These are phyloP conservation scores for Chiridota heheva DNA, from an alignment of 35 echinoderm and acorn worm species.

Conservation along the genomic window DNA sequence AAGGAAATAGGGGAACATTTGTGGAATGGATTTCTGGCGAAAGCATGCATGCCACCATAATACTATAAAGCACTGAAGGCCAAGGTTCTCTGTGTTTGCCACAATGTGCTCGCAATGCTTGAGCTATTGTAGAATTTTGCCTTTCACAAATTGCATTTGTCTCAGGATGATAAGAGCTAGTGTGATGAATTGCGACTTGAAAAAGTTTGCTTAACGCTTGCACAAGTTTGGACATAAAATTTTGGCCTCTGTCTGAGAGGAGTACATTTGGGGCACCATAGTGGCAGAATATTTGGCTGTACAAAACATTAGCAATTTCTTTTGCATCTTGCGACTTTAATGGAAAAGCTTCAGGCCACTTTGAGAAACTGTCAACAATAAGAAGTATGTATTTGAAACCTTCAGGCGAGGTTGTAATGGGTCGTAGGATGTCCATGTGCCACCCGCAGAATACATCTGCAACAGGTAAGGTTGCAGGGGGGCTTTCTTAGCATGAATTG, in stretches of 20 bases:
- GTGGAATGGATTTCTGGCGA: slow-evolving; percentile 56
- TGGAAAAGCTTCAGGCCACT: slow-evolving; percentile 7
- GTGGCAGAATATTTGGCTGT: slow-evolving; percentile 6
- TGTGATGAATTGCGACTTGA: background rate
- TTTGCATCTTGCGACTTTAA: background rate
- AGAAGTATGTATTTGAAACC: background rate
- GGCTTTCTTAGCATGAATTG: background rate
- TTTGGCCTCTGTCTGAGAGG: slow-evolving; percentile 6
- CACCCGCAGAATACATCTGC: background rate
- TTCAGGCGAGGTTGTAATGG: background rate
- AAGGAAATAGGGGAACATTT: slow-evolving; percentile 39
- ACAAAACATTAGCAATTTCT: slow-evolving; percentile 5
- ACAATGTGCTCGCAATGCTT: background rate
- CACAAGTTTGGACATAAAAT: slow-evolving; percentile 15
- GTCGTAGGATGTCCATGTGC: background rate
- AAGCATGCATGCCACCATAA: slow-evolving; percentile 51
- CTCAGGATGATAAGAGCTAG: background rate
- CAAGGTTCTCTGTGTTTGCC: background rate
- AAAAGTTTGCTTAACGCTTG: background rate
- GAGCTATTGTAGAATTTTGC: background rate
- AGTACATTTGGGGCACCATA: slow-evolving; percentile 12
- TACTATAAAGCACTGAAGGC: slow-evolving; percentile 30
- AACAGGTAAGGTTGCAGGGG: background rate
- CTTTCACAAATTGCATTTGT: background rate
- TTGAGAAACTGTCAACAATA: background rate